Base-by-base conservation (phyloP, 2,113 vertebrate species). In the Chrysochloris asiatica region DNA sequence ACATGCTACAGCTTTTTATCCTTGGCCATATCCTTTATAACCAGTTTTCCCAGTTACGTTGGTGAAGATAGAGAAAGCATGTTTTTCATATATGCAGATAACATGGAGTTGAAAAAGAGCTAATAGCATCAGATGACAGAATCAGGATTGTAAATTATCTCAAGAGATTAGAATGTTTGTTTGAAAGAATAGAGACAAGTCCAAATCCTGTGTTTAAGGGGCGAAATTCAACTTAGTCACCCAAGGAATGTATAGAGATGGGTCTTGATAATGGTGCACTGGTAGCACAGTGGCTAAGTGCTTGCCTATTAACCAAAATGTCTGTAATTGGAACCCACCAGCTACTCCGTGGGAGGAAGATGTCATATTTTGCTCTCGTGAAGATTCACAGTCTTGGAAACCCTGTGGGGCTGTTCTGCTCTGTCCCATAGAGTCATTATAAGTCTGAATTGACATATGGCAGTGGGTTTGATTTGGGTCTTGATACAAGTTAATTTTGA, bases 11-110 rank as follows among this genome's bases (percentile, higher is more conserved):
- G 80, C 78, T 89, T 90, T 85, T 45, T 79, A 45, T 91, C 22
- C 52, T 75, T 92, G 79, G 50, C n/a, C 10, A 1, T 63, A 24
- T 81, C 33, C 38, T 83, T 90, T 67, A 56, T 4, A 75, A 48
- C 33, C 24, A 54, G 80, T 91, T 92, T 12, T 36, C 41, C 69
- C 16, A 17, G 24, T 86, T 52, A 87, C 47, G 86, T 91, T 36
- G 26, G 86, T 94, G 63, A 83, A 90, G n/a, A 78, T 86, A 24
- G 52, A 73, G 78, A 93, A 81, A 92, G 33, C 73, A 88, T 88
- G n/a, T 16, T 90, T 96, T 45, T 86, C 52, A 79, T 80, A 41
- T 83, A 45, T 93, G 45, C 50, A 85, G 33, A 61, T 83, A 56
- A 82, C 63, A 69, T 63, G 85, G n/a, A 87, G 13, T 45, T 88